Evolutionary conservation across 2,113 vertebrate species (phyloP).

Genomic region (Dryoscopus gambensis): DNA sequence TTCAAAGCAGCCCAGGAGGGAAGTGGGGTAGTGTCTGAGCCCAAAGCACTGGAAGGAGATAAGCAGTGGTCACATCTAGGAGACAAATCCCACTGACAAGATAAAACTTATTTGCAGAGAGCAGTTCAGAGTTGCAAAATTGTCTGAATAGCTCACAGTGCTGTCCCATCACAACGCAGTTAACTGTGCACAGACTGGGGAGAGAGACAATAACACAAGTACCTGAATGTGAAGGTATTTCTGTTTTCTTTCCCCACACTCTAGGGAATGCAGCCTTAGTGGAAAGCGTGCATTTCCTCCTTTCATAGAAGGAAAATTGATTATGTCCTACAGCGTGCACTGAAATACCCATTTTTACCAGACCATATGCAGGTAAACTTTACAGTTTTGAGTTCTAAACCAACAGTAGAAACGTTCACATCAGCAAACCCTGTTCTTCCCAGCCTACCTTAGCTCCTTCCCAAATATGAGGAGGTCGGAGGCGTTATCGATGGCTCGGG

Average conservation of each 20-base stretch:
- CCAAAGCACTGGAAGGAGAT: slow-evolving; percentile 76
- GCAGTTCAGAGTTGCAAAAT: not conserved
- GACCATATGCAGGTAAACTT: not conserved
- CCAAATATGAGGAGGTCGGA: slow-evolving; percentile 92
- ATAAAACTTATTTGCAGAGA: not conserved
- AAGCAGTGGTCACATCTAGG: not conserved
- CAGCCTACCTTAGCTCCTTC: slow-evolving; percentile 86
- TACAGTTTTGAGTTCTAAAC: not conserved
- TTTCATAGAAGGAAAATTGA: not conserved
- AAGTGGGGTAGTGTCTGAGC: slow-evolving; percentile 85
- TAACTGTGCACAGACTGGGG: not conserved
- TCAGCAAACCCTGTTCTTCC: not conserved
- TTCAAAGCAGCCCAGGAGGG: slow-evolving; percentile 83
- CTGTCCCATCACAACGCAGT: not conserved
- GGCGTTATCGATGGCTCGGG: slow-evolving; percentile 88
- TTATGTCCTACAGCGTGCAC: not conserved
- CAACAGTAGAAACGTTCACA: accelerated
- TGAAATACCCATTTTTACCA: not conserved
- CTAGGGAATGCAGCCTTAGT: not conserved
- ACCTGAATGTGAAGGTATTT: not conserved
- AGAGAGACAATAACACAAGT: not conserved
- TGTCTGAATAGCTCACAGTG: not conserved
- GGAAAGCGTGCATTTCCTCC: not conserved
- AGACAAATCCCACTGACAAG: not conserved
- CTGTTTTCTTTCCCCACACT: not conserved